A percentile compares a stretch with the other conserved stretches of the same genome.
These are phyloP conservation scores for Sphyrna mokarran DNA, from an alignment of 2,113 vertebrate genomes.

Conservation along the genomic window DNA sequence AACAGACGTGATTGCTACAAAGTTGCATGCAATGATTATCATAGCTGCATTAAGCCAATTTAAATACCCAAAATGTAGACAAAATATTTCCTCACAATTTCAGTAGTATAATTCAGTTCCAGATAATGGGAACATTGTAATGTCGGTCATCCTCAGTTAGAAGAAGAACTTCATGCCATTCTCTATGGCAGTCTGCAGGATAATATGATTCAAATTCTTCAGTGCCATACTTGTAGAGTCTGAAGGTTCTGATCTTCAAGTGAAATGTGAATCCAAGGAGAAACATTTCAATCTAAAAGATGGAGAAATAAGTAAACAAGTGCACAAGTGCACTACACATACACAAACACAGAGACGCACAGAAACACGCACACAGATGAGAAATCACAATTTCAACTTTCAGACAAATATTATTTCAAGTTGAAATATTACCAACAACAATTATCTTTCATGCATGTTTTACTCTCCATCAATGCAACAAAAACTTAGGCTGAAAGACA, in stretches of 20 bases:
- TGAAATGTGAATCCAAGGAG: constrained; percentile 64
- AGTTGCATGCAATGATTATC: not conserved
- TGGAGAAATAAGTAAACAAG: constrained; percentile 32
- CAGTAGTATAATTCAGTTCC: constrained; percentile 40
- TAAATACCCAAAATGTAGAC: not conserved
- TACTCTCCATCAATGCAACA: too few relatives aligned
- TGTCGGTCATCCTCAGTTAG: constrained; percentile 63
- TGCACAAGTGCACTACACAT: too few relatives aligned
- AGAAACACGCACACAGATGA: not conserved
- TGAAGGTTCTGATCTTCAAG: constrained; percentile 64
- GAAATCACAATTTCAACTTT: not conserved
- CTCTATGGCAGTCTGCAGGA: constrained; percentile 53
- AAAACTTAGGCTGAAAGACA: too few relatives aligned
- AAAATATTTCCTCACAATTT: not conserved
- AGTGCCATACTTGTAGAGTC: constrained; percentile 60
- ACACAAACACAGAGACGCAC: too few relatives aligned
- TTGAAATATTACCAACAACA: not conserved
- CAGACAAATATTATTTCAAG: not conserved
- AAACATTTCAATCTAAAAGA: constrained; percentile 61
- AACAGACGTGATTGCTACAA: not conserved
- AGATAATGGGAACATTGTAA: constrained; percentile 60
- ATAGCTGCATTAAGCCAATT: constrained; percentile 17
- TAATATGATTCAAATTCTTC: constrained; percentile 60
- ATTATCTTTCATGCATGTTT: not conserved
- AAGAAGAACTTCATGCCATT: constrained; percentile 63